Base-by-base conservation (phyloP, 2,888 invertebrate species). In the Tinea pellionella region DNA sequence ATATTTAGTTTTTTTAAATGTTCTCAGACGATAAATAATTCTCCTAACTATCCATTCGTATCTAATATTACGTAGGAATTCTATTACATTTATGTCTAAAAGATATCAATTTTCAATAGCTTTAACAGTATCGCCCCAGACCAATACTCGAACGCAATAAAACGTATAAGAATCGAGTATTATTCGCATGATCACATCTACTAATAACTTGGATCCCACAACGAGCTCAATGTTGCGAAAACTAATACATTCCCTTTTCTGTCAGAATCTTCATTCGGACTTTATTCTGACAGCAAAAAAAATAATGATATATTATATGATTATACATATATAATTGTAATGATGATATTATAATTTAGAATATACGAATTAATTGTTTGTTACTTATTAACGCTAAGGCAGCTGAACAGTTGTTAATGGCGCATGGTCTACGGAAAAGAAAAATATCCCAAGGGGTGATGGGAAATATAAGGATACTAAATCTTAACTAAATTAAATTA, bases 141-240 rank as follows among this genome's bases (percentile, higher is more conserved):
- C 72, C 80, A 76, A 79, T 78, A 75, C 74, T 68, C 71, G 64
- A 68, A 72, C 77, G 78, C 80, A 84, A 84, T 84, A 85, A 84
- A 84, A 83, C 78, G 79, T 83, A 80, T 80, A 78, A 57, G 57
- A 80, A 80, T 75, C 78, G 80, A 70, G 78, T 78, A 79, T 85
- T 82, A 80, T 77, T 78, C 86, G 86, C 84, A 78, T 83, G 85
- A 84, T 82, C 81, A 79, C 74, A 78, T 82, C 78, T 74, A 83
- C 81, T 86, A 86, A 86, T 86, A 85, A 86, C 84, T 83, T 78
- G 81, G 82, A 82, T 80, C 78, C 80, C 79, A 75, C 82, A 80
- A 77, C 76, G 79, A 69, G 83, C 71, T 79, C 79, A 82, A 82
- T 82, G 84, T 78, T 76, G 78, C 83, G 85, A 75, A 69, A 76